phyloP scores from a whole-genome alignment of 2,797 vertebrate genomes.

The Octomys mimax region DNA sequence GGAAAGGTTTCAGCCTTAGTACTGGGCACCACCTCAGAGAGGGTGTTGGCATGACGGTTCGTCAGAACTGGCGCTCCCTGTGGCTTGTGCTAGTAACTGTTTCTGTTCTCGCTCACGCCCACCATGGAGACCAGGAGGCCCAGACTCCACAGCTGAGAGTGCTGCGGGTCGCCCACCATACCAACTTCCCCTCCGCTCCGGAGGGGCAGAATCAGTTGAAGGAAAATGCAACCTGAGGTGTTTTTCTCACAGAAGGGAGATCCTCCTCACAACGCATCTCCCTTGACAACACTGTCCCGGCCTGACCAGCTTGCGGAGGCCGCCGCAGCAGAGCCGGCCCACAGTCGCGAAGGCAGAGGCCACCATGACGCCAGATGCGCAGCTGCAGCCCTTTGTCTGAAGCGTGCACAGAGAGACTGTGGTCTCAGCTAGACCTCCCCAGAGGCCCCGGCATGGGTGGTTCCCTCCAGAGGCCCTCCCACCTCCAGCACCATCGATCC shows the following conservation, averaged over 20 bases:
- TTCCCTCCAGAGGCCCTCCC: background rate
- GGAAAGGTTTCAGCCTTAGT: too few species aligned
- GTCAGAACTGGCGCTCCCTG: too few species aligned
- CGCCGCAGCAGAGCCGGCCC: accelerated
- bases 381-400: background rate
- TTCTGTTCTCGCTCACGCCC: accelerated
- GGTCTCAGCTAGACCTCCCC: background rate
- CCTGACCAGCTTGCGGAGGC: too few species aligned
- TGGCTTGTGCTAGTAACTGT: accelerated
- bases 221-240: background rate
- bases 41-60: accelerated
- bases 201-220: background rate
- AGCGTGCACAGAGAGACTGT: background rate
- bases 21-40: background rate
- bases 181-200: background rate
- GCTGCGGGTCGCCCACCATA: background rate
- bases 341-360: background rate
- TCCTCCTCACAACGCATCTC: background rate
- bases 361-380: accelerated
- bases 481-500: too few species aligned
- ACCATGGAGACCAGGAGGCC: background rate
- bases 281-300: accelerated
- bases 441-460: too few species aligned
- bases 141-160: background rate
- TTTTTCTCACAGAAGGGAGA: background rate